Evolutionary conservation across 2,113 vertebrate species (phyloP), one percentile per base, ranked within the genome.

Genomic region (Pseudorectes ferrugineus): DNA sequence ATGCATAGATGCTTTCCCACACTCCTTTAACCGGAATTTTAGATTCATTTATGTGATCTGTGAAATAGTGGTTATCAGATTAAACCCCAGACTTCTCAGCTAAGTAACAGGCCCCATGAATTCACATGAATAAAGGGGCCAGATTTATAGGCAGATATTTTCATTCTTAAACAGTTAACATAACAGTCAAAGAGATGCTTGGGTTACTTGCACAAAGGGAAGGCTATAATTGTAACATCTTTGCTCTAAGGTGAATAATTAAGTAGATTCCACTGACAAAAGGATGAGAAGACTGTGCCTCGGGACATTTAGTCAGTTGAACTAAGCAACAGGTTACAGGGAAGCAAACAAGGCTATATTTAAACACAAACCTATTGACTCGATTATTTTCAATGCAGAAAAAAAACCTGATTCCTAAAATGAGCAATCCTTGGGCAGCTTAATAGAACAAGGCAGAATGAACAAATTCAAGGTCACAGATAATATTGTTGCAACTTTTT

Each of bases 231-330:
- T 95, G 92, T 93, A 96, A 93, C 87, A 94, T 89, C 92, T 89
- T 95, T 90, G 89, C 92, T 94, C 78, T 82, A 80, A 95, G 95
- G 94, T 94, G 94, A 97, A 95, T 91, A 94, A 96, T 97, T 96
- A 97, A 94, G 95, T 77, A 95, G 93, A 96, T 85, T 95, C 90
- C 90, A 91, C 93, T 94, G 92, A 96, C 94, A 95, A 96, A 97
- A 93, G 96, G 89, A 92, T 96, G 88, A 95, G 94, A 97, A 94
- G 78, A 92, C 72, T 93, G 72, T 94, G 95, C 95, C 95, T 89
- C 78, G 0, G 93, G 96, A 93, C 89, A 96, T 96, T 91, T 51
- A 94, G 85, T 88, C 80, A 91, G 70, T 49, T 66, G 61, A 95
- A 88, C 63, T 89, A 72, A 96, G 91, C 78, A 94, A 95, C 95